Conservation (phyloP, 2,797 vertebrate genomes). For the Centroberyx gerrardi region DNA sequence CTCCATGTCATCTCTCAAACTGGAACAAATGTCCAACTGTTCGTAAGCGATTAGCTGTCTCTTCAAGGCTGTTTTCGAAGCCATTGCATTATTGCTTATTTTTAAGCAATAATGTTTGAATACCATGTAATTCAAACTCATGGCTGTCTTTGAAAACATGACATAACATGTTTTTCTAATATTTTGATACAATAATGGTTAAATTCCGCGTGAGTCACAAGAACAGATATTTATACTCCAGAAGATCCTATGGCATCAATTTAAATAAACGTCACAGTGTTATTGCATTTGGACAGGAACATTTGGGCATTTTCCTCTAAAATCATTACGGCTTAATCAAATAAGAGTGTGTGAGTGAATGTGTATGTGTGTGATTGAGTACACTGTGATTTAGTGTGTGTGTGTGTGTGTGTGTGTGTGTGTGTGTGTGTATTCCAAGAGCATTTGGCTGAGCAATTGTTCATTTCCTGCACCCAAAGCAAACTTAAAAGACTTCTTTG, state of each 20-base stretch:
- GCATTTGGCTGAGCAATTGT: neutral
- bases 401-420: neutral
- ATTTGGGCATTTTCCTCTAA: conserved; percentile 34
- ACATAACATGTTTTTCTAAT: too few species aligned
- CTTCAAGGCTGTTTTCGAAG: too few species aligned
- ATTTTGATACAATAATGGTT: neutral
- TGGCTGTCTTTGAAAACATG: neutral
- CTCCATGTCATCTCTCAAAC: neutral
- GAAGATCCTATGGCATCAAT: conserved; percentile 12
- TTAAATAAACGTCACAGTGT: conserved; percentile 26
- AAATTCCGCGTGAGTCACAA: neutral
- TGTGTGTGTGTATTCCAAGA: neutral
- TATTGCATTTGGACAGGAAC: conserved; percentile 38
- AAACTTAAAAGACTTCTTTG: too few species aligned
- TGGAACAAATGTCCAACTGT: neutral
- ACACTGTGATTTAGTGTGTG: neutral
- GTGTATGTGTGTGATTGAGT: neutral
- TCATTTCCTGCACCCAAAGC: neutral
- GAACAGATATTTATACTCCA: neutral
- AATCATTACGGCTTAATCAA: conserved; percentile 44
- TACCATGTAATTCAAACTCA: too few species aligned
- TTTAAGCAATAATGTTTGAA: neutral
- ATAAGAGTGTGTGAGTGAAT: conserved; percentile 12
- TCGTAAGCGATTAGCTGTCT: neutral
- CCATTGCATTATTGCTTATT: too few species aligned